Conservation (phyloP, 2,888 invertebrate species). For the Axea sp. region DNA sequence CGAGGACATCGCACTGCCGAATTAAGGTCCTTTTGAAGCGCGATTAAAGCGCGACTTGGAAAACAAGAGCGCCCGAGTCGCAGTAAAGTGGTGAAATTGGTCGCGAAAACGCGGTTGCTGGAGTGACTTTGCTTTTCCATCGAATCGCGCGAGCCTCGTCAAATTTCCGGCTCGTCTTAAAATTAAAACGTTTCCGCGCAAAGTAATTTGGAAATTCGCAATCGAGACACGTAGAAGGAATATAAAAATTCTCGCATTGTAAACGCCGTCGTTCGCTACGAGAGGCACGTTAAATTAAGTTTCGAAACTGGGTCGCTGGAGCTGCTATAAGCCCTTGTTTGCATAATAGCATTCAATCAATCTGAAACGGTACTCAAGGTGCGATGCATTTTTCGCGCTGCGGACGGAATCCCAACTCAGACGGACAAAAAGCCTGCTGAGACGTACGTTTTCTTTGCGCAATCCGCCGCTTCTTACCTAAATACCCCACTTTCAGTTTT, state of each 20-base stretch:
- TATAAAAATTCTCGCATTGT: slow-evolving; percentile 61
- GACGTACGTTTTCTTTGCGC: slow-evolving; percentile 34
- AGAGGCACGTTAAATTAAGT: slow-evolving; percentile 61
- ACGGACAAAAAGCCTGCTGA: slow-evolving; percentile 51
- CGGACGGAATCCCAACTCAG: slow-evolving; percentile 51
- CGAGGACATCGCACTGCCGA: too few species aligned
- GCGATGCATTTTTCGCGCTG: slow-evolving; percentile 57
- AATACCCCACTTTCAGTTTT: slow-evolving; percentile 2
- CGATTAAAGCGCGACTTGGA: too few species aligned
- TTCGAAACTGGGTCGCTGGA: slow-evolving; percentile 60
- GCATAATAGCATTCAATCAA: slow-evolving; percentile 63
- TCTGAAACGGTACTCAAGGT: slow-evolving; percentile 61
- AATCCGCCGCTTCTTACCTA: slow-evolving; percentile 39
- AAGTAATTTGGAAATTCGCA: slow-evolving; percentile 49
- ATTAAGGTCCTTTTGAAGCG: too few species aligned
- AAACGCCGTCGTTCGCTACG: slow-evolving; percentile 51
- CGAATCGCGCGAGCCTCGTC: too few species aligned
- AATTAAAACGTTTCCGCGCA: slow-evolving; percentile 59
- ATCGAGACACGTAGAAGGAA: slow-evolving; percentile 45
- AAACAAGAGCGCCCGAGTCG: too few species aligned
- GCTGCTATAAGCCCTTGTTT: slow-evolving; percentile 62
- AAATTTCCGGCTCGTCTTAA: too few species aligned
- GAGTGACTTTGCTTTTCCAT: too few species aligned
- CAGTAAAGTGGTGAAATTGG: too few species aligned
- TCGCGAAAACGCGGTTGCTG: too few species aligned